Evolutionary conservation across 1,140 invertebrate species (phyloP), one percentile per base, ranked within the genome.

Genomic region (Drosophila novamexicana): DNA sequence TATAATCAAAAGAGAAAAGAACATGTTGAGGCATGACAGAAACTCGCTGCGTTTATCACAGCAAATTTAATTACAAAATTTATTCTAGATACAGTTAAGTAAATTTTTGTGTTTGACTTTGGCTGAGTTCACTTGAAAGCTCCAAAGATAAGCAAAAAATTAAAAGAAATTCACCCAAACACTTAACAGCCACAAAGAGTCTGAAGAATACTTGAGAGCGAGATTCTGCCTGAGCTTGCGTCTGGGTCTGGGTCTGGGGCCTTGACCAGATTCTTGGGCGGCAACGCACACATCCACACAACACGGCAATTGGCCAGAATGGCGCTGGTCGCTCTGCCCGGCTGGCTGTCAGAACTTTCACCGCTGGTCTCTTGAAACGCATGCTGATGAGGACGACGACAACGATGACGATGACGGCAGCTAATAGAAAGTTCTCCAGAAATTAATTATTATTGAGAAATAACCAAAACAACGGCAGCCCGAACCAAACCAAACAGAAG

Each of bases 1-100:
- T 81, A 75, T 56, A 62, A 73, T 71, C 42, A 36, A 14, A 22
- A 65, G 72, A 81, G 22, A 22, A 65, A 75, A 81, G 22, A 22
- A 70, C 34, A 54, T 44, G 42, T 16, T 54, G 10, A 52, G 12
- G 18, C 65, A 45, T 34, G 32, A 69, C 57, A 75, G 36, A 68
- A 9, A 45, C 29, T 16, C 53, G 29, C 14, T 34, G 37, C 9
- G 40, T 9, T 74, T 68, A 37, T 45, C 34, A 29, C 12, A 40
- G 50, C 39, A 52, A 70, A 75, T 64, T 58, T 64, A 71, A 53
- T 71, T 49, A 63, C 7, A 65, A 56, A 64, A 83, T 58, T 39
- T 73, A 77, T 83, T 84, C 77, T 88, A 89, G 77, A 78, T 84
- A 89, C 84, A 84, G 84, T 89, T 89, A 89, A 89, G 84, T 89